phyloP scores from a whole-genome alignment of 1,140 invertebrate species.

The Papilio helenus region DNA sequence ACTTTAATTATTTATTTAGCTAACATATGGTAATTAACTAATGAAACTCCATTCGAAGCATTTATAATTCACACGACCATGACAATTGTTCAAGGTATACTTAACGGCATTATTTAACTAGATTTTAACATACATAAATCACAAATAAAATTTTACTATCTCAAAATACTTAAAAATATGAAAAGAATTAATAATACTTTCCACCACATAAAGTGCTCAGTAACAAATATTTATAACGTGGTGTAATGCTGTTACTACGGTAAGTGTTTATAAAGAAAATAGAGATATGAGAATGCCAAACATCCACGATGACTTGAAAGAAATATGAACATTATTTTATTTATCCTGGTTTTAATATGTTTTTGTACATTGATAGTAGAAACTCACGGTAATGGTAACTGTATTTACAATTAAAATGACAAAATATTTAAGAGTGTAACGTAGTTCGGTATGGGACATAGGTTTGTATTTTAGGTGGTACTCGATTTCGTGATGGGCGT shows the following conservation, averaged over 20 bases:
- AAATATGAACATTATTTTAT: too few species aligned
- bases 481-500: too few species aligned
- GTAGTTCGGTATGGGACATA: too few species aligned
- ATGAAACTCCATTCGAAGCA: neutral
- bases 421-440: too few species aligned
- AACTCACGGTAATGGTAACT: too few species aligned
- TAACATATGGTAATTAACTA: neutral
- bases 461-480: too few species aligned
- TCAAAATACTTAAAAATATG: neutral
- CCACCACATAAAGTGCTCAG: neutral
- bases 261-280: too few species aligned
- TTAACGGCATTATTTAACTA: neutral
- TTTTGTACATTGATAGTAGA: too few species aligned
- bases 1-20: neutral
- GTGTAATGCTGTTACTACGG: neutral
- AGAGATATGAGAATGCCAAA: too few species aligned
- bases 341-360: too few species aligned
- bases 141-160: neutral
- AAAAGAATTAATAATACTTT: neutral
- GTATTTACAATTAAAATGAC: too few species aligned
- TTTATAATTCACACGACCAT: neutral
- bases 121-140: neutral
- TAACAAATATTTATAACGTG: neutral
- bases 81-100: neutral
- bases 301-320: too few species aligned